phyloP scores from a whole-genome alignment of 2,888 invertebrate species.

The Dryomyza anilis region DNA sequence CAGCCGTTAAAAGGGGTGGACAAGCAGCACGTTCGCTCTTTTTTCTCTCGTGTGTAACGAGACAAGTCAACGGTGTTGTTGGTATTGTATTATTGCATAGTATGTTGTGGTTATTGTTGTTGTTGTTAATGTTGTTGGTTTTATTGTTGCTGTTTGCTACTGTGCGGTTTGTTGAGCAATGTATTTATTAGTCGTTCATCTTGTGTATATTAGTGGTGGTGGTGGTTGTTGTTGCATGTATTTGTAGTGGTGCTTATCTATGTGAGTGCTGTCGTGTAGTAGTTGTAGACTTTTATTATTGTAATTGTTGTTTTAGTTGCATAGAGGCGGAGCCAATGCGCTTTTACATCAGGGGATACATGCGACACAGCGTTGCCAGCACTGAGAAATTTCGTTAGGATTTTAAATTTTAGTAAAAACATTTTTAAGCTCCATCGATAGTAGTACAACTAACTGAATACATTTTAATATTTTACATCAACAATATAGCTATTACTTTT shows the following conservation, averaged over 20 bases:
- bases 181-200: too few species aligned
- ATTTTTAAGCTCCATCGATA: too few species aligned
- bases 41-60: conserved; percentile 14
- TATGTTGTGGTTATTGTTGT: conserved; percentile 16
- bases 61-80: background rate
- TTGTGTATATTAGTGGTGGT: conserved; percentile 15
- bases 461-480: too few species aligned
- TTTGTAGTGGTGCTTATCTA: conserved; percentile 48
- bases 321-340: conserved; percentile 48
- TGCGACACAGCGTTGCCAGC: too few species aligned
- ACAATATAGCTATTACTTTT: too few species aligned
- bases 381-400: too few species aligned
- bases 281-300: background rate
- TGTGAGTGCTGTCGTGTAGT: conserved; percentile 34
- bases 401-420: too few species aligned
- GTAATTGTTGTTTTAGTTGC: background rate
- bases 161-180: conserved; percentile 34
- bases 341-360: background rate
- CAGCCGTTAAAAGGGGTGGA: conserved; percentile 33
- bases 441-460: too few species aligned
- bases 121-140: conserved; percentile 16
- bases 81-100: background rate
- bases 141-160: conserved; percentile 27
- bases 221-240: conserved; percentile 16
- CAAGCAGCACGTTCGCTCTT: conserved; percentile 28